phyloP scores from a whole-genome alignment of 2,797 vertebrate genomes.

The Nyctalus aviator region DNA sequence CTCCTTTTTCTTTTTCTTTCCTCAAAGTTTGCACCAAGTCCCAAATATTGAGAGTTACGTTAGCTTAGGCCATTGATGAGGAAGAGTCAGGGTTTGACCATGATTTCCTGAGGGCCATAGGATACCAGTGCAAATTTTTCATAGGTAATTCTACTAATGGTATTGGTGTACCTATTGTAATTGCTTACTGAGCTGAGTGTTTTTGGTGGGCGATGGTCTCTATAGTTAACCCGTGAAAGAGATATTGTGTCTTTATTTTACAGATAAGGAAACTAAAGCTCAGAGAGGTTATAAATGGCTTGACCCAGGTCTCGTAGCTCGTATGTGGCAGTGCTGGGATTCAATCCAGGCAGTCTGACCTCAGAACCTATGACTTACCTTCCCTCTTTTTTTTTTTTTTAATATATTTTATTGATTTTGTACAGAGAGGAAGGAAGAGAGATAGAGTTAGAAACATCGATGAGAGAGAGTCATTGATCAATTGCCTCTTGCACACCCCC shows the following conservation, averaged over 20 bases:
- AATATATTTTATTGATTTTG: too few relatives aligned
- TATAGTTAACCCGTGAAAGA: neutral
- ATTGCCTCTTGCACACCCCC: too few relatives aligned
- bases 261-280: neutral
- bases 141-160: neutral
- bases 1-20: neutral
- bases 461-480: too few relatives aligned
- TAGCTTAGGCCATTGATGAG: neutral
- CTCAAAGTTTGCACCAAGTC: neutral
- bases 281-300: neutral
- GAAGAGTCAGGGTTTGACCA: neutral
- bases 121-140: neutral
- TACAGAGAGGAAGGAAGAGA: neutral
- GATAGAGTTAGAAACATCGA: too few relatives aligned
- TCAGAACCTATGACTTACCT: neutral
- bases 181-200: neutral
- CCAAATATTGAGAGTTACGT: neutral
- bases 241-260: neutral
- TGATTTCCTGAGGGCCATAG: neutral
- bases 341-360: neutral
- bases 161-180: neutral
- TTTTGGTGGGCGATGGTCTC: slow-evolving; percentile 23
- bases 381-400: too few relatives aligned
- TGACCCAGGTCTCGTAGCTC: neutral
- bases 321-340: neutral